Evolutionary conservation across 2,888 invertebrate genomes (phyloP), one percentile per base, ranked within the genome.

Genomic region (Scaptomyza reducta): DNA sequence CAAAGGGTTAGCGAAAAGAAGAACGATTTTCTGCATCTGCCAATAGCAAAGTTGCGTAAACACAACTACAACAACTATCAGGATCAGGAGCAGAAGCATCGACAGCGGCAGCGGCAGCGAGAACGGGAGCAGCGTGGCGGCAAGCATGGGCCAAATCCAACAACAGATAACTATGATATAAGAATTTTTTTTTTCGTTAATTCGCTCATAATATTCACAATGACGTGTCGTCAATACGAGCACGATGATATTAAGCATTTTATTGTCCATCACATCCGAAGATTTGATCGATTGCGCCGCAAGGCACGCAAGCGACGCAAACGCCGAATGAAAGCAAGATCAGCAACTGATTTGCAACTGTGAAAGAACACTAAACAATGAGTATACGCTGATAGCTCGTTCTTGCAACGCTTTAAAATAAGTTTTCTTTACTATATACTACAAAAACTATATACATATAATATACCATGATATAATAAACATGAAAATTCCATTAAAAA

Each of bases 131-230:
- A 57, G 31, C 57, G 33, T 50, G 5, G 49, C 40, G 7, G 47
- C 45, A 45, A 45, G 44, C 54, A 33, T 25, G 74, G 69, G 7
- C 55, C 61, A 13, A 69, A 77, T 57, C 60, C 75, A 14, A 71
- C 50, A 49, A 64, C 68, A 49, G 47, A 77, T 67, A 77, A 79
- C 29, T 76, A 83, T 79, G 85, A 84, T 77, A 76, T 90, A 80
- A 87, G 86, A 87, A 79, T 90, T 80, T 89, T 90, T 88, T 86
- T 90, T 55, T 90, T 88, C 70, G 54, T 90, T 79, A 90, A 90
- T 70, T 87, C 89, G 44, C 74, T 90, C 71, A 86, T 90, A 54
- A 59, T 90, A 77, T 68, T 90, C 49, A 78, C 78, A 18, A 75
- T 90, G 60, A 86, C 89, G 40, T 88, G 87, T 69, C 87, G 72